Conservation (phyloP, 2,797 vertebrate species). For the Halcyon chelicuti region DNA sequence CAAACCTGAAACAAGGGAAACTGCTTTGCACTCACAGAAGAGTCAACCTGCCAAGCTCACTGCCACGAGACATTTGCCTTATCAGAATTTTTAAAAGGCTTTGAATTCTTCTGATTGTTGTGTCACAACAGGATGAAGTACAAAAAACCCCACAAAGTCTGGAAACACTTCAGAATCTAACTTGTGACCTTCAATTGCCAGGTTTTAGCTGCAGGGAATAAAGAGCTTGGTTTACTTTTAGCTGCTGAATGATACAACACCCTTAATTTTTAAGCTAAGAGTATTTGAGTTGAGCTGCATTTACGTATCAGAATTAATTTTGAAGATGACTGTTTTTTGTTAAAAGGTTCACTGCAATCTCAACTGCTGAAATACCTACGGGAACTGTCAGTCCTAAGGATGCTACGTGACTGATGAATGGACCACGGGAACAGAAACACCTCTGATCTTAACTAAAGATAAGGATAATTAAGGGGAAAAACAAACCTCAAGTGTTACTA, state of each 20-base stretch:
- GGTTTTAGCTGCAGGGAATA: background rate
- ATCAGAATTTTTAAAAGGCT: background rate
- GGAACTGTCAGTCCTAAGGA: background rate
- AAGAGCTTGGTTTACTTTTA: background rate
- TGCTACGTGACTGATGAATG: background rate
- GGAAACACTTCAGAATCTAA: background rate
- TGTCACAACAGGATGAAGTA: background rate
- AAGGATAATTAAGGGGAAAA: background rate
- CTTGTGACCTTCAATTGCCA: background rate
- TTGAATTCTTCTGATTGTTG: background rate
- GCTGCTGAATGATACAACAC: background rate
- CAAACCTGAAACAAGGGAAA: background rate
- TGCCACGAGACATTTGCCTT: background rate
- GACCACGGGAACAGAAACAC: background rate
- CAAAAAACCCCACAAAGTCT: background rate
- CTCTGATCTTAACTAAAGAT: background rate
- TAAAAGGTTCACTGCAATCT: background rate
- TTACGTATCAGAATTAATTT: background rate
- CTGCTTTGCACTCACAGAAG: background rate
- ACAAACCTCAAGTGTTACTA: background rate
- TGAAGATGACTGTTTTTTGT: rapidly evolving
- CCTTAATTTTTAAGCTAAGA: background rate
- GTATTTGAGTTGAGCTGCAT: background rate
- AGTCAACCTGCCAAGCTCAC: background rate
- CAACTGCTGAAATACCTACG: background rate